A percentile compares a stretch with the other conserved stretches of the same genome.
phyloP scores from a whole-genome alignment of 2,888 invertebrate genomes.

The Crocallis elinguaria region DNA sequence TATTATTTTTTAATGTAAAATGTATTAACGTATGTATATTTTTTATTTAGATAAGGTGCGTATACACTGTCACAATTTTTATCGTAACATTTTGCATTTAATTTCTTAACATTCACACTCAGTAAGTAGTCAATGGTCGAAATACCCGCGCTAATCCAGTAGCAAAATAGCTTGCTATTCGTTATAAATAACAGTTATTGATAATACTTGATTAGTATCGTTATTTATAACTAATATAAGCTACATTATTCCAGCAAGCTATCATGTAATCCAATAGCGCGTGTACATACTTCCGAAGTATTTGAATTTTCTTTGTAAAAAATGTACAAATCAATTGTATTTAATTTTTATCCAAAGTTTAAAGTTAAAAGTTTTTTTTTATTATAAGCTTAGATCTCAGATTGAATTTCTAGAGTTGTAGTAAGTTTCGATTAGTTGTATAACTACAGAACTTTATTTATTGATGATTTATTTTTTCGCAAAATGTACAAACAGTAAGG shows the following conservation, averaged over 20 bases:
- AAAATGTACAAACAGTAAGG: constrained; percentile 9
- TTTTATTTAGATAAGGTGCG: constrained; percentile 58
- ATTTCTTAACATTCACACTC: constrained; percentile 54
- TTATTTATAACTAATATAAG: neutral
- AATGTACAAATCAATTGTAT: constrained; percentile 69
- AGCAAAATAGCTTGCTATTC: neutral
- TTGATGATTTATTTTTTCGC: constrained; percentile 59
- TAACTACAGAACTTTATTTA: constrained; percentile 80
- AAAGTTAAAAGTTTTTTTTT: no score
- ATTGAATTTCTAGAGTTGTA: constrained; percentile 70
- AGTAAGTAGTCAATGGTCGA: constrained; percentile 56
- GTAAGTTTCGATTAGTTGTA: constrained; percentile 64
- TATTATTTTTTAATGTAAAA: constrained; percentile 71
- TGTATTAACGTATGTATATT: constrained; percentile 60
- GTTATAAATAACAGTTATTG: no score
- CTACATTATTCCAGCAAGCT: neutral
- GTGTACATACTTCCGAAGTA: constrained; percentile 42
- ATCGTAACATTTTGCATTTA: constrained; percentile 54
- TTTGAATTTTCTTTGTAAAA: constrained; percentile 71
- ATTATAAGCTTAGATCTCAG: constrained; percentile 83
- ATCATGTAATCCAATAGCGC: neutral
- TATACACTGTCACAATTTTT: constrained; percentile 63
- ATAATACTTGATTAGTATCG: no score
- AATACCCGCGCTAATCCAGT: constrained; percentile 1
- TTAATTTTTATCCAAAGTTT: constrained; percentile 82